Evolutionary conservation across 2,888 invertebrate genomes (phyloP).

Genomic region (Eristalinus sepulchralis): DNA sequence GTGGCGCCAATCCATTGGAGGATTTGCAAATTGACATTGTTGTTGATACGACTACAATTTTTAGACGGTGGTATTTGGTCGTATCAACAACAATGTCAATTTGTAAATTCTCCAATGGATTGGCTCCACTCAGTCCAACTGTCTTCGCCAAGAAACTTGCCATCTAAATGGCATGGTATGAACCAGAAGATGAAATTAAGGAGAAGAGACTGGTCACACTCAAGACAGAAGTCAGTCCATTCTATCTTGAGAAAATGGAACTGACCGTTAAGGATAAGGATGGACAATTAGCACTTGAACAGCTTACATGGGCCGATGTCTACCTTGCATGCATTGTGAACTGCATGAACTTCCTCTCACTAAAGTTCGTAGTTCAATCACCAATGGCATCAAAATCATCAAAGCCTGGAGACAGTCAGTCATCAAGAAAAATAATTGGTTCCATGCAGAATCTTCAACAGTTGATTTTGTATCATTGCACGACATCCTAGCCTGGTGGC

Average conservation of each 20-base stretch:
- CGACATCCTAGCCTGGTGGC: too few relatives aligned
- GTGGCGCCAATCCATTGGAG: slow-evolving; percentile 84
- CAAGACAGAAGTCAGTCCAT: slow-evolving; percentile 83
- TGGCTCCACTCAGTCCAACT: slow-evolving; percentile 82
- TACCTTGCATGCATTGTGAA: slow-evolving; percentile 84
- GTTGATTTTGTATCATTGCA: too few relatives aligned
- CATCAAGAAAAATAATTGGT: too few relatives aligned
- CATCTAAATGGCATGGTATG: slow-evolving; percentile 82
- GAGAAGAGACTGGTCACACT: slow-evolving; percentile 82
- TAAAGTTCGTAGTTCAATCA: slow-evolving; percentile 83
- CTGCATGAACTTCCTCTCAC: slow-evolving; percentile 83
- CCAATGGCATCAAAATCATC: slow-evolving; percentile 83
- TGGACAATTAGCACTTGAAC: slow-evolving; percentile 83
- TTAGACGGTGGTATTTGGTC: too few relatives aligned
- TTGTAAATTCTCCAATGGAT: slow-evolving; percentile 84
- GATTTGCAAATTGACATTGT: slow-evolving; percentile 84
- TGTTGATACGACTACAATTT: slow-evolving; percentile 85
- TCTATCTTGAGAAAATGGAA: slow-evolving; percentile 84
- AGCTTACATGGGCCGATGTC: slow-evolving; percentile 86
- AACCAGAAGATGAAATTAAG: slow-evolving; percentile 83
- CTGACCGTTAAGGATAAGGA: slow-evolving; percentile 83
- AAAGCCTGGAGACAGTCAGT: slow-evolving; percentile 86
- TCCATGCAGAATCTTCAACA: too few relatives aligned
- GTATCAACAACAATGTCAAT: slow-evolving; percentile 85
- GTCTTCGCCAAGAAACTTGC: slow-evolving; percentile 83